A percentile compares a stretch with the other conserved stretches of the same genome.
phyloP scores from a whole-genome alignment of 2,113 vertebrate genomes.

The Lucifuga dentata region DNA sequence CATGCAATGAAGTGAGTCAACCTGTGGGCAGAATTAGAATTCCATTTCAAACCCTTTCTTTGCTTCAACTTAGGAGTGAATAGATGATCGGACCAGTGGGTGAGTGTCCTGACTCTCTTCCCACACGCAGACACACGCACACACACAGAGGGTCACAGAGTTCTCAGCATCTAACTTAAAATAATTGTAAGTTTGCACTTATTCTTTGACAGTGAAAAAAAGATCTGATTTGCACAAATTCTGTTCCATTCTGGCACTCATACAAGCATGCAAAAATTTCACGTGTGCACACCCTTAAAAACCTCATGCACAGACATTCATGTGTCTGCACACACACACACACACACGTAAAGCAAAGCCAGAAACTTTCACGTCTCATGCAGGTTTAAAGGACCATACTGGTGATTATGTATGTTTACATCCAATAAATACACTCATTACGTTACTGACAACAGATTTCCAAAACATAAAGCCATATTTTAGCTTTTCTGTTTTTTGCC shows the following conservation, averaged over 20 bases:
- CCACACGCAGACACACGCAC: not conserved
- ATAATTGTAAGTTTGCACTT: too few species aligned
- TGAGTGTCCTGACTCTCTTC: not conserved
- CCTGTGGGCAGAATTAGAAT: not conserved
- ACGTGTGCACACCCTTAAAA: conserved; percentile 13
- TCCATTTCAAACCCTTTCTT: too few species aligned
- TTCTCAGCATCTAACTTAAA: not conserved
- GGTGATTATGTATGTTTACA: too few species aligned
- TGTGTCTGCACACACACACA: too few species aligned
- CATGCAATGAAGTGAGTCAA: conserved; percentile 1
- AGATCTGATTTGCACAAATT: conserved; percentile 34
- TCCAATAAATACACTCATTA: too few species aligned
- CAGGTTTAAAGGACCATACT: too few species aligned
- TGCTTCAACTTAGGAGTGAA: conserved; percentile 17
- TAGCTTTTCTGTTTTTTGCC: too few species aligned
- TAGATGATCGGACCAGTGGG: not conserved
- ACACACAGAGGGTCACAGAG: not conserved
- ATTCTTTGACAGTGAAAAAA: too few species aligned
- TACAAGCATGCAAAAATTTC: not conserved
- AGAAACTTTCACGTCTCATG: too few species aligned
- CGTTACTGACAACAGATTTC: too few species aligned
- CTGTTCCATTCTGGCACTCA: conserved; percentile 4
- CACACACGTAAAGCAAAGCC: too few species aligned
- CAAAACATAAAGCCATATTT: too few species aligned
- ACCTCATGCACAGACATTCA: not conserved